Conservation (phyloP, 2,113 vertebrate species). For the Microcebus tavaratra region DNA sequence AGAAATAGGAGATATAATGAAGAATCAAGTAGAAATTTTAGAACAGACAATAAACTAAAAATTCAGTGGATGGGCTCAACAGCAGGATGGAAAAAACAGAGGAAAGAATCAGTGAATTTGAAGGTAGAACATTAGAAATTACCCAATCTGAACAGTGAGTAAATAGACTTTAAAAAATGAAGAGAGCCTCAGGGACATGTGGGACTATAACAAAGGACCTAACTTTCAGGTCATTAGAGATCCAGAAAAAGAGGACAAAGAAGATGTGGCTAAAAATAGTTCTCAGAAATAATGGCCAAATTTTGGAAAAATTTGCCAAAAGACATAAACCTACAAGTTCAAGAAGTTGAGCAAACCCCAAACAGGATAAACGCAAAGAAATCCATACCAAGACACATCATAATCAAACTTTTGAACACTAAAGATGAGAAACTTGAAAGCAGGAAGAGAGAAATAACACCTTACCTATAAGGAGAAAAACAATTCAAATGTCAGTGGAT, state of each 20-base stretch:
- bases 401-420: constrained; percentile 35
- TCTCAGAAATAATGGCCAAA: background rate
- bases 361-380: constrained; percentile 3
- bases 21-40: constrained; percentile 36
- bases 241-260: background rate
- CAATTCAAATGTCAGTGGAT: background rate
- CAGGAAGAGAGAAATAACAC: constrained; percentile 18
- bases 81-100: background rate
- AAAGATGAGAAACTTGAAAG: constrained; percentile 25
- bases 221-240: background rate
- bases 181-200: background rate
- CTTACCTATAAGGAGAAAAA: background rate
- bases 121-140: background rate
- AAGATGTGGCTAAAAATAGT: background rate
- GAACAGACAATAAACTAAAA: constrained; percentile 14
- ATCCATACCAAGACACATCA: background rate
- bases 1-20: background rate
- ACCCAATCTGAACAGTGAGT: background rate
- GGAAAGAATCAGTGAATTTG: background rate
- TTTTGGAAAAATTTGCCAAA: constrained; percentile 30
- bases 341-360: background rate
- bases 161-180: background rate
- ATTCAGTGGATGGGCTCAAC: background rate
- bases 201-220: background rate
- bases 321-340: constrained; percentile 28